phyloP scores from a whole-genome alignment of 1,140 invertebrate species.

The Aricia agestis region DNA sequence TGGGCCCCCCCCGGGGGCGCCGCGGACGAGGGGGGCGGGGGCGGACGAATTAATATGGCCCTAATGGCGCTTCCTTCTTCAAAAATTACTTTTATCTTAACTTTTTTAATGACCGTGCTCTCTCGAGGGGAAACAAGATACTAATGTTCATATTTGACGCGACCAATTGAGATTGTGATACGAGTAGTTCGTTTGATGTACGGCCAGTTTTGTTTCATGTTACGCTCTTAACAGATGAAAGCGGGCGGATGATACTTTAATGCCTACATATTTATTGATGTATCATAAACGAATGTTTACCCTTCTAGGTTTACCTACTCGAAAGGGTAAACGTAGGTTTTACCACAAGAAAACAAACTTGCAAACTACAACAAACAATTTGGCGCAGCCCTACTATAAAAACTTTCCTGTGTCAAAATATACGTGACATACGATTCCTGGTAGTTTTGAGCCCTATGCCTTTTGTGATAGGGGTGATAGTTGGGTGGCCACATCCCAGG shows the following conservation, averaged over 20 bases:
- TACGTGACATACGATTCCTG: background rate
- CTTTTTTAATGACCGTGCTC: conserved; percentile 33
- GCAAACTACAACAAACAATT: background rate
- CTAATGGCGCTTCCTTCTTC: conserved; percentile 43
- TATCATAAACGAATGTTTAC: too few species aligned
- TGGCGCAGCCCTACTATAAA: conserved; percentile 6
- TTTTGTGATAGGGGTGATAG: background rate
- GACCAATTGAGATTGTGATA: background rate
- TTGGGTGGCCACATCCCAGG: background rate
- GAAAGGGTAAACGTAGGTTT: background rate
- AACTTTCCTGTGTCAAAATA: conserved; percentile 15
- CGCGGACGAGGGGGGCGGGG: conserved; percentile 24
- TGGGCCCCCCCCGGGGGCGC: conserved; percentile 2
- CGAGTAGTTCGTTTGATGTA: conserved; percentile 1
- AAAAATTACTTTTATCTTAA: conserved; percentile 54
- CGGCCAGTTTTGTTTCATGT: background rate
- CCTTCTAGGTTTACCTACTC: too few species aligned
- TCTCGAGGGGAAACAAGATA: conserved; percentile 33
- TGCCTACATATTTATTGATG: background rate
- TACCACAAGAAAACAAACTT: too few species aligned
- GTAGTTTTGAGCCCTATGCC: conserved; percentile 4
- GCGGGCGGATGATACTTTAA: background rate
- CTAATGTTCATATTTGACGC: conserved; percentile 14
- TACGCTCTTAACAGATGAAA: background rate
- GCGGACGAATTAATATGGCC: conserved; percentile 49